Percentiles rank a stretch among this genome's conserved stretches.
Conservation (phyloP, 2,797 vertebrate genomes). For the Enteromius anoplus region DNA sequence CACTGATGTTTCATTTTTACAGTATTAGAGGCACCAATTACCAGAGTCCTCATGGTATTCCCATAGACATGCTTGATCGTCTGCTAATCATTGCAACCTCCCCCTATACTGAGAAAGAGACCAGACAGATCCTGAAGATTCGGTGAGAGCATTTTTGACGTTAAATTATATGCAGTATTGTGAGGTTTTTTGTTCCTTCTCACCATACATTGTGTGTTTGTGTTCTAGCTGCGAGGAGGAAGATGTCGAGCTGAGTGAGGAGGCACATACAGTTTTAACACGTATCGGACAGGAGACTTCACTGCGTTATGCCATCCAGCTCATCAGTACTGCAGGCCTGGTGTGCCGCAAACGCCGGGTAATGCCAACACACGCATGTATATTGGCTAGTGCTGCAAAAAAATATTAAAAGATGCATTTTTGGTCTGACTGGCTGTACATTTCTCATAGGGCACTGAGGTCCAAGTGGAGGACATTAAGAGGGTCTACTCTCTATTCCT, state of each 20-base stretch:
- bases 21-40: conserved; percentile 95
- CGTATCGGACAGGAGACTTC: conserved; percentile 95
- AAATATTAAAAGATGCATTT: background rate
- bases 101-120: conserved; percentile 93
- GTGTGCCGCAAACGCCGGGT: conserved; percentile 94
- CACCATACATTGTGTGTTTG: background rate
- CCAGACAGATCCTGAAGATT: conserved; percentile 92
- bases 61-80: conserved; percentile 90
- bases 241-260: conserved; percentile 93
- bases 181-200: background rate
- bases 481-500: conserved; percentile 92
- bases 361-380: background rate
- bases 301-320: conserved; percentile 92
- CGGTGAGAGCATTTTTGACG: conserved; percentile 71
- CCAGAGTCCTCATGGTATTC: conserved; percentile 93
- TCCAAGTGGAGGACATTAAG: conserved; percentile 95
- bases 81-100: conserved; percentile 91
- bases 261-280: conserved; percentile 90
- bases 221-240: conserved; percentile 92
- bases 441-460: conserved; percentile 84
- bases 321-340: conserved; percentile 91
- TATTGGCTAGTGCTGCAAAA: background rate
- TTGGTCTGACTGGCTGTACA: background rate
- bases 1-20: background rate
- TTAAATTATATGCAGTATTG: background rate